Percentiles rank a stretch among this genome's conserved stretches.
These are phyloP conservation scores for Dasypogon diadema DNA, from an alignment of 2,888 invertebrate species.

Conservation along the genomic window DNA sequence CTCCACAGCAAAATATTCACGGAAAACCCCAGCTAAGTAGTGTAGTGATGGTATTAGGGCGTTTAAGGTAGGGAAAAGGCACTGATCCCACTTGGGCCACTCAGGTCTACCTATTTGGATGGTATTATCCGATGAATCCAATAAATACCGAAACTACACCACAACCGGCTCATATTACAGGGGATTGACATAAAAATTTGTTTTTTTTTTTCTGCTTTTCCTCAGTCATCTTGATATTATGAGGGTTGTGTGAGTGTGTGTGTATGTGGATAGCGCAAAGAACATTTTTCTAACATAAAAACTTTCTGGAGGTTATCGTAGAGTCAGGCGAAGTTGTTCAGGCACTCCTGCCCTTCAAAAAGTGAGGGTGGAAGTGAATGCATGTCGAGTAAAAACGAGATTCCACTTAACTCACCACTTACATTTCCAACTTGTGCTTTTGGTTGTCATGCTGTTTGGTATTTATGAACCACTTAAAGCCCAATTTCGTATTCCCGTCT, in stretches of 20 bases:
- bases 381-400: neutral
- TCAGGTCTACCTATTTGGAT: slow-evolving; percentile 38
- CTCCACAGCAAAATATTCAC: slow-evolving; percentile 22
- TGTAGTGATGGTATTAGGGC: slow-evolving; percentile 43
- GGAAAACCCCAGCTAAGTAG: slow-evolving; percentile 20
- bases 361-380: neutral
- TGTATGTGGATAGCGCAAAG: neutral
- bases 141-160: slow-evolving; percentile 45
- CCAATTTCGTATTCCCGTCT: slow-evolving; percentile 19
- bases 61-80: slow-evolving; percentile 28
- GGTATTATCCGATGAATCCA: slow-evolving; percentile 46
- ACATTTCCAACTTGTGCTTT: slow-evolving; percentile 41
- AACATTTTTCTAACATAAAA: slow-evolving; percentile 24
- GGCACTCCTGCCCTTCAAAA: neutral
- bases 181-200: slow-evolving; percentile 45
- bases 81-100: slow-evolving; percentile 43
- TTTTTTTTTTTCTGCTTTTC: slow-evolving; percentile 12
- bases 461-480: slow-evolving; percentile 55
- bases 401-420: slow-evolving; percentile 21
- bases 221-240: slow-evolving; percentile 40
- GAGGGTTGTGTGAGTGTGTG: slow-evolving; percentile 22
- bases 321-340: slow-evolving; percentile 5
- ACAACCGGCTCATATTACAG: slow-evolving; percentile 42
- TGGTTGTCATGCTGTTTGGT: slow-evolving; percentile 50
- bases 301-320: slow-evolving; percentile 17